Evolutionary conservation across 2,113 vertebrate genomes (phyloP).

Genomic region (Macaca mulatta): DNA sequence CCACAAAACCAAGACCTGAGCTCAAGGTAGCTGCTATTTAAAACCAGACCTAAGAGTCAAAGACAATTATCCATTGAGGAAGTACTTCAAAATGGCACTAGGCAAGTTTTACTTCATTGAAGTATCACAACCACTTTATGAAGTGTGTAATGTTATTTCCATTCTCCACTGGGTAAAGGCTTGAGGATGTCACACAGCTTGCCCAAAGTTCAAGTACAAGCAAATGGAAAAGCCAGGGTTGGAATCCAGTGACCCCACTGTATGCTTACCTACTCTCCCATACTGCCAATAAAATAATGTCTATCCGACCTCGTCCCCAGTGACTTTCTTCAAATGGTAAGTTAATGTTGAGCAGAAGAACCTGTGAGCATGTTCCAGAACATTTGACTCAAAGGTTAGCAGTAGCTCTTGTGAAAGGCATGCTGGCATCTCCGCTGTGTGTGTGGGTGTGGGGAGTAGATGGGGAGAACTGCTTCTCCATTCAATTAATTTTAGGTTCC

Average conservation of each 20-base stretch:
- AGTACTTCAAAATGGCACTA: neutral
- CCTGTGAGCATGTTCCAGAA: neutral
- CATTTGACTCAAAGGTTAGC: neutral
- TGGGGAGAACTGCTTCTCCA: neutral
- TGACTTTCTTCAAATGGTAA: neutral
- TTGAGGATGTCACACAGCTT: accelerated
- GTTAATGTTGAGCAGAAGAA: neutral
- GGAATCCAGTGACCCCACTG: neutral
- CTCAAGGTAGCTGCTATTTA: no score
- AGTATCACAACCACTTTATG: accelerated
- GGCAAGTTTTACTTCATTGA: accelerated
- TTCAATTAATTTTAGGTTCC: neutral
- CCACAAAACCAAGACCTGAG: neutral
- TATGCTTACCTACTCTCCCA: neutral
- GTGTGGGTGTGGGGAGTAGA: neutral
- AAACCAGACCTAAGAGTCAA: neutral
- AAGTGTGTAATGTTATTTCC: no score
- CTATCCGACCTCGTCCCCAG: neutral
- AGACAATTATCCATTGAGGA: neutral
- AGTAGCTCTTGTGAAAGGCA: neutral
- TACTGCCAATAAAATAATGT: neutral
- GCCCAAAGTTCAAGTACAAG: neutral
- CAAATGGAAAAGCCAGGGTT: neutral
- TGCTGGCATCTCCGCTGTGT: neutral
- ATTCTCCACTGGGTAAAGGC: accelerated